Conservation (phyloP, 1,140 invertebrate genomes). For the Hetaerina americana region DNA sequence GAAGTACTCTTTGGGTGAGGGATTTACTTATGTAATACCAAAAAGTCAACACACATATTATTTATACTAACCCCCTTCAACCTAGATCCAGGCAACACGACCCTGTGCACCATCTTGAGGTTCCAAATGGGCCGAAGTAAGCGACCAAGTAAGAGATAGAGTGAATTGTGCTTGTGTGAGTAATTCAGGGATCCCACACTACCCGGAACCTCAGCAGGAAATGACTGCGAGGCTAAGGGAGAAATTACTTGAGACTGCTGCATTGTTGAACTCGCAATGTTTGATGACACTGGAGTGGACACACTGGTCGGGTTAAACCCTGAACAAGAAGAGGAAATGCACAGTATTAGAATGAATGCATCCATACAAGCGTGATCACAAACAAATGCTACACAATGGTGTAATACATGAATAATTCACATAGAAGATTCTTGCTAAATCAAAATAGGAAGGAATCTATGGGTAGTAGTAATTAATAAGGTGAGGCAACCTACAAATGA, state of each 20-base stretch:
- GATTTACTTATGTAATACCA: too few species aligned
- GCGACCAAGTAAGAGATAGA: slow-evolving; percentile 80
- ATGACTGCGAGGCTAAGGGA: not conserved
- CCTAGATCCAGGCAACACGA: slow-evolving; percentile 11
- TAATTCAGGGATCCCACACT: slow-evolving; percentile 30
- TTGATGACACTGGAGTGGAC: slow-evolving; percentile 22
- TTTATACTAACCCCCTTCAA: not conserved
- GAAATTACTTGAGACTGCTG: not conserved
- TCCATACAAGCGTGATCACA: too few species aligned
- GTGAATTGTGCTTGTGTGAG: slow-evolving; percentile 81
- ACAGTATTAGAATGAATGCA: too few species aligned
- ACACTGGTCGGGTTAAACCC: slow-evolving; percentile 24
- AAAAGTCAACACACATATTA: too few species aligned
- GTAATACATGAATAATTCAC: too few species aligned
- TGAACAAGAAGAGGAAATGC: too few species aligned
- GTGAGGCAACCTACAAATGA: too few species aligned
- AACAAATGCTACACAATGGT: too few species aligned
- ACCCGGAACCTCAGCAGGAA: not conserved
- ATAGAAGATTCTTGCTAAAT: too few species aligned
- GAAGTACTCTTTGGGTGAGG: too few species aligned
- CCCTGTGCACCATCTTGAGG: slow-evolving; percentile 51
- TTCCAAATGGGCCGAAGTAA: slow-evolving; percentile 75
- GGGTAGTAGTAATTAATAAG: too few species aligned
- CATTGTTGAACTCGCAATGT: not conserved
- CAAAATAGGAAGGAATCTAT: too few species aligned